These are phyloP conservation scores for Drosophila algonquin DNA, from an alignment of 2,888 invertebrate species.

Conservation along the genomic window DNA sequence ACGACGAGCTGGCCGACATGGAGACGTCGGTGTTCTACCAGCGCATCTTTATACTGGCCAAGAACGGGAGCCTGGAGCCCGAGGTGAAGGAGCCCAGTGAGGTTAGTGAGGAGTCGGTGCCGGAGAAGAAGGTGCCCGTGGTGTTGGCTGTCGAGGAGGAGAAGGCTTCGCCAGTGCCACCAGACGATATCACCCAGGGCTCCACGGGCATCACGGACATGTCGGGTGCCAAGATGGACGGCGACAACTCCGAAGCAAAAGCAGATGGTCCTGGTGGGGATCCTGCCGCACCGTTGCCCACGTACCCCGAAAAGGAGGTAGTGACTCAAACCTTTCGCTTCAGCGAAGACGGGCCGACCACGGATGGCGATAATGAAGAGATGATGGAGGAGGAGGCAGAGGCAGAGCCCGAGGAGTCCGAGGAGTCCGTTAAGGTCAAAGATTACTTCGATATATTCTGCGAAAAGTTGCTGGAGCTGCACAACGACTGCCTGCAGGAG, in stretches of 20 bases:
- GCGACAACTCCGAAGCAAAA: background rate
- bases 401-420: background rate
- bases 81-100: background rate
- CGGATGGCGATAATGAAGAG: background rate
- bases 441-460: constrained; percentile 48
- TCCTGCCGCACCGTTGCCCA: accelerated
- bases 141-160: background rate
- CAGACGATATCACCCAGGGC: background rate
- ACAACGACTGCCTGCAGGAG: constrained; percentile 21
- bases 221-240: background rate
- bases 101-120: background rate
- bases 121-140: background rate
- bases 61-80: constrained; percentile 24
- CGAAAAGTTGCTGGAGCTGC: constrained; percentile 47
- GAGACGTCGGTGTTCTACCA: constrained; percentile 75
- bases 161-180: background rate
- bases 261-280: background rate
- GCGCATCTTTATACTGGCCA: constrained; percentile 73
- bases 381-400: constrained; percentile 18
- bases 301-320: constrained; percentile 23
- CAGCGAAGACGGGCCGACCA: background rate
- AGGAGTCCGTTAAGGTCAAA: constrained; percentile 7
- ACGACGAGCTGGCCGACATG: constrained; percentile 59
- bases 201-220: background rate
- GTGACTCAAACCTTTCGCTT: constrained; percentile 52